A percentile compares a stretch with the other conserved stretches of the same genome.
Evolutionary conservation across 2,113 vertebrate species (phyloP).

Genomic region (Sphaerodactylus townsendi): DNA sequence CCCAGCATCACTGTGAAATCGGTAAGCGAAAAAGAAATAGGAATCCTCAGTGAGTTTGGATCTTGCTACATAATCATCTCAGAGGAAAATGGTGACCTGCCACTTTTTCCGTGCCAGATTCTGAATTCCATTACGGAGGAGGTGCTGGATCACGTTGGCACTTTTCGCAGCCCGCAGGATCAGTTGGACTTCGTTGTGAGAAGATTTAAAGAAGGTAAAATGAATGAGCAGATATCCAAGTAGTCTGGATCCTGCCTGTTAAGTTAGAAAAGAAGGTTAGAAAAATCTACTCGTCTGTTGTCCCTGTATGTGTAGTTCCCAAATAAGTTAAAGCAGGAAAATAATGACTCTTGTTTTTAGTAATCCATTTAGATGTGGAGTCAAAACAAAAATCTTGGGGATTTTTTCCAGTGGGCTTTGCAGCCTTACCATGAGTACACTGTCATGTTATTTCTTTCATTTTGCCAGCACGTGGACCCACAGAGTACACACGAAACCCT

Average conservation of each 20-base stretch:
- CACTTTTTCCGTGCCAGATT: conserved; percentile 77
- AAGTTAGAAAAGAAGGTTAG: conserved; percentile 9
- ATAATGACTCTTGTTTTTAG: not conserved
- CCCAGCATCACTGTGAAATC: conserved; percentile 93
- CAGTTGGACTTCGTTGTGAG: conserved; percentile 88
- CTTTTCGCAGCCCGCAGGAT: conserved; percentile 86
- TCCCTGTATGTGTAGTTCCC: not conserved
- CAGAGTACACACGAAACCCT: not conserved
- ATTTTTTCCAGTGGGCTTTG: not conserved
- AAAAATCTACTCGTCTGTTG: conserved; percentile 5
- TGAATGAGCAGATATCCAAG: not conserved
- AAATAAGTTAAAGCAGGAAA: not conserved
- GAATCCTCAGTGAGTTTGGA: not conserved
- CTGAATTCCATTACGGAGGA: conserved; percentile 89
- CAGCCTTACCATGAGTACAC: not conserved
- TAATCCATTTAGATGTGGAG: not conserved
- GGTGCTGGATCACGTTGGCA: conserved; percentile 82
- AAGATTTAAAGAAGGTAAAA: conserved; percentile 86
- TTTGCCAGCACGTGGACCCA: not conserved
- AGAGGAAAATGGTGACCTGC: conserved; percentile 25
- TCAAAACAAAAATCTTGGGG: not conserved
- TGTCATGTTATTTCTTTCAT: not conserved
- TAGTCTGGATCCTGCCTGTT: not conserved
- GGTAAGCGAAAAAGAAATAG: conserved; percentile 75
- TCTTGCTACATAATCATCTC: conserved; percentile 18